Percentiles rank a stretch among this genome's conserved stretches.
Conservation (phyloP, 2,113 vertebrate genomes). For the Zosterops borbonicus region DNA sequence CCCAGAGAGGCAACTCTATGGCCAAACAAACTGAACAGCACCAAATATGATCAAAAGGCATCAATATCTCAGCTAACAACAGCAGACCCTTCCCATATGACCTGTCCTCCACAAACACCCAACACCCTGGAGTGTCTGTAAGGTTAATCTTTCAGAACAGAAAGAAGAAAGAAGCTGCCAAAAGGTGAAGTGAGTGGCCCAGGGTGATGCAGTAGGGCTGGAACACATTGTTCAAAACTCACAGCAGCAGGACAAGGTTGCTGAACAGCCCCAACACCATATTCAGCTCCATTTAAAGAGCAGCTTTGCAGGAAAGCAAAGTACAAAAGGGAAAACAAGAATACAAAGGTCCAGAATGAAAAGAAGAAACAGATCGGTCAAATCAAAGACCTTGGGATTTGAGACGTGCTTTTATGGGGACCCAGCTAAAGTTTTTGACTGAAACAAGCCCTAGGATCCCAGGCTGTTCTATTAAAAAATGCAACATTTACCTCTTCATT, state of each 20-base stretch:
- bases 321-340: not conserved
- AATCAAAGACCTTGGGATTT: not conserved
- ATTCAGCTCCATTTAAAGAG: not conserved
- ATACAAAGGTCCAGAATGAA: not conserved
- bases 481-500: not conserved
- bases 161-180: not conserved
- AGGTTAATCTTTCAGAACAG: not conserved
- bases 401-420: not conserved
- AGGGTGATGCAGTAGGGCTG: not conserved
- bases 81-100: not conserved
- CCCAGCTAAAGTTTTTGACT: not conserved
- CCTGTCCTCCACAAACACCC: not conserved
- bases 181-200: not conserved
- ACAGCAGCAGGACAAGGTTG: not conserved
- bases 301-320: not conserved
- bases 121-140: rapidly evolving
- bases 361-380: not conserved
- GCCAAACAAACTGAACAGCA: not conserved
- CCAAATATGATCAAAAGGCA: not conserved
- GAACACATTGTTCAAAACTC: not conserved
- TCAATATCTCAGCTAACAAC: not conserved
- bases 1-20: not conserved
- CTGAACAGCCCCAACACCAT: not conserved
- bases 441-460: not conserved
- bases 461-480: not conserved